phyloP scores from a whole-genome alignment of 2,797 vertebrate species.

The Bradypus variegatus region DNA sequence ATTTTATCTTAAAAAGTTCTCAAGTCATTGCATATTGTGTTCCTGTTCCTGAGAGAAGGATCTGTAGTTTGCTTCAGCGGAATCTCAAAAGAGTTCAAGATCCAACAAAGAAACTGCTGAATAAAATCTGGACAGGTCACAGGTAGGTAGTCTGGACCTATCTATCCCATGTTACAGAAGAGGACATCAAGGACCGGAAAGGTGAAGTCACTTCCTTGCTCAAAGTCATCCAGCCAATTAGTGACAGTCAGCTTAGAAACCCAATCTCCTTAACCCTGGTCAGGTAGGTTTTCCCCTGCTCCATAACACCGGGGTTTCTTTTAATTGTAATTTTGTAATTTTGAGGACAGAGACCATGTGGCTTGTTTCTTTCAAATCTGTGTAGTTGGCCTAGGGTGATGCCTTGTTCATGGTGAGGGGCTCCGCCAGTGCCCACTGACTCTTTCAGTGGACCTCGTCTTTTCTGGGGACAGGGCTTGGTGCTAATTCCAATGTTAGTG shows the following conservation, averaged over 20 bases:
- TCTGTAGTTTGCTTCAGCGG: neutral
- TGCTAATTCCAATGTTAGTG: neutral
- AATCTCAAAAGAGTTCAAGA: slow-evolving; percentile 17
- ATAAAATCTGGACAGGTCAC: neutral
- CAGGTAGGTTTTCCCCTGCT: neutral
- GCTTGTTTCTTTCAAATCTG: neutral
- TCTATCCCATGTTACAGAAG: neutral
- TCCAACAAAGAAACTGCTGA: neutral
- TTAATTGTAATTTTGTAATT: neutral
- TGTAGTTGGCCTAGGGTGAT: neutral
- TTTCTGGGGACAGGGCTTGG: neutral
- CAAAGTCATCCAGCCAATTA: neutral
- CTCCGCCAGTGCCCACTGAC: neutral
- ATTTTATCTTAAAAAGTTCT: neutral
- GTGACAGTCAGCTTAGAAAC: neutral
- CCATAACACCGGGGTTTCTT: neutral
- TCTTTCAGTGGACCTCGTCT: neutral
- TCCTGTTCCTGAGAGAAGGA: neutral
- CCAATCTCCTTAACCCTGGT: neutral
- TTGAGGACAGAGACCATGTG: neutral
- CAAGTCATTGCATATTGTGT: neutral
- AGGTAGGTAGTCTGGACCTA: neutral
- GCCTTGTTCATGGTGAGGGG: neutral
- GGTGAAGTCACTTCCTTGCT: neutral
- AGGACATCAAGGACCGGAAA: neutral